Percentiles rank a stretch among this genome's conserved stretches.
Conservation (phyloP, 2,888 invertebrate species). For the Drosophila emarginata region DNA sequence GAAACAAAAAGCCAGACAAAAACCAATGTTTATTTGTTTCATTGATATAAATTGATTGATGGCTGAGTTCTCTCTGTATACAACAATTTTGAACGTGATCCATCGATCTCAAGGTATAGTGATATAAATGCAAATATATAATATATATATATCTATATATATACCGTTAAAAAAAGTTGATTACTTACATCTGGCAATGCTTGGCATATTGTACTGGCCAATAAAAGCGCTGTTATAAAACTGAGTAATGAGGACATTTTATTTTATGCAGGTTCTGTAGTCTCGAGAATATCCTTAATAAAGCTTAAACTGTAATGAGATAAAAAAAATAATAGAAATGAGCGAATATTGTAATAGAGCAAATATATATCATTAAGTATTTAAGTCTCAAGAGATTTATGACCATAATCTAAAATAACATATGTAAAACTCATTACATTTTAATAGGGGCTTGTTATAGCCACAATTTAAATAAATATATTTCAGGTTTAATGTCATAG, state of each 20-base stretch:
- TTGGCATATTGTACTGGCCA: slow-evolving; percentile 80
- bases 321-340: slow-evolving; percentile 3
- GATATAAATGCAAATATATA: slow-evolving; percentile 15
- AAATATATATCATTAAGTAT: too few relatives aligned
- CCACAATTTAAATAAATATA: too few relatives aligned
- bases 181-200: slow-evolving; percentile 83
- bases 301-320: slow-evolving; percentile 65
- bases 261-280: slow-evolving; percentile 33
- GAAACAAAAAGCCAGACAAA: neutral
- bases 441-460: too few relatives aligned
- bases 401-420: too few relatives aligned
- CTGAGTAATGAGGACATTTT: slow-evolving; percentile 80
- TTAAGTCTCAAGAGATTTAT: too few relatives aligned
- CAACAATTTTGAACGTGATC: slow-evolving; percentile 45
- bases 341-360: neutral
- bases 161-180: neutral
- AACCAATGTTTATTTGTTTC: slow-evolving; percentile 15
- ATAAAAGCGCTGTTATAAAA: slow-evolving; percentile 78
- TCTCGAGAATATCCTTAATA: slow-evolving; percentile 48
- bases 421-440: too few relatives aligned
- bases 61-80: slow-evolving; percentile 52
- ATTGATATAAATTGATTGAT: slow-evolving; percentile 72
- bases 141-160: too few relatives aligned
- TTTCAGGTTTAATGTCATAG: too few relatives aligned
- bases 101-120: slow-evolving; percentile 35